Base-by-base conservation (phyloP, 1,140 invertebrate species). In the Cydia fagiglandana region DNA sequence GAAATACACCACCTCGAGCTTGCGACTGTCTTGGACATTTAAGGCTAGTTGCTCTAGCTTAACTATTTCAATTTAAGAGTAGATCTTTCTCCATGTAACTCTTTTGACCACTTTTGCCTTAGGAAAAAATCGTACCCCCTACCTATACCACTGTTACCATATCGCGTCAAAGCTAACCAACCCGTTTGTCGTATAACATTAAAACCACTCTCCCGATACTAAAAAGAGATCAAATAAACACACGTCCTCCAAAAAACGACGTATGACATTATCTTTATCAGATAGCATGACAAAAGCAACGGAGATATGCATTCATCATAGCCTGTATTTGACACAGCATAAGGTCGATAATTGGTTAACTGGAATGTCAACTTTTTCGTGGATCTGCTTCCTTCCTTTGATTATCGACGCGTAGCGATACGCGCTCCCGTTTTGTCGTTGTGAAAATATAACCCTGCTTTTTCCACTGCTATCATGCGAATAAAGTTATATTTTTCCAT, bases 371-470 rank as follows among this genome's bases (percentile, higher is more conserved):
- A 7, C 3, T 56, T 20, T 24, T 10, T 24, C 20, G 12, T 61
- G 56, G 56, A 12, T 24, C 9, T 61, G 56, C 50, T 53, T 1
- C 56, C 56, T 61, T n/a, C 17, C 56, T 61, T 61, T 61, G 56
- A 61, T 12, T 61, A 61, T 61, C 56, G 56, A 61, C 56, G 56
- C 56, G 56, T 61, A 24, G 53, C 20, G 56, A 24, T 24, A 20
- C 53, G 53, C 53, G 53, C 17, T 61, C 20, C 4, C 20, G 20
- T 24, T 24, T 61, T 61, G 56, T 61, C 20, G 2, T 17, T 17
- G 5, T 56, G 56, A 24, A 61, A 61, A 61, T 17, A 17, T 61
- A 61, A 61, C 56, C 56, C 56, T 24, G 9, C 20, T 61, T 61
- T 17, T 61, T 61, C 20, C 56, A 61, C 20, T 61, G 20, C 6